Percentiles rank a stretch among this genome's conserved stretches.
These are phyloP conservation scores for Hozukius guyotensis DNA, from an alignment of 2,797 vertebrate species.

Conservation along the genomic window DNA sequence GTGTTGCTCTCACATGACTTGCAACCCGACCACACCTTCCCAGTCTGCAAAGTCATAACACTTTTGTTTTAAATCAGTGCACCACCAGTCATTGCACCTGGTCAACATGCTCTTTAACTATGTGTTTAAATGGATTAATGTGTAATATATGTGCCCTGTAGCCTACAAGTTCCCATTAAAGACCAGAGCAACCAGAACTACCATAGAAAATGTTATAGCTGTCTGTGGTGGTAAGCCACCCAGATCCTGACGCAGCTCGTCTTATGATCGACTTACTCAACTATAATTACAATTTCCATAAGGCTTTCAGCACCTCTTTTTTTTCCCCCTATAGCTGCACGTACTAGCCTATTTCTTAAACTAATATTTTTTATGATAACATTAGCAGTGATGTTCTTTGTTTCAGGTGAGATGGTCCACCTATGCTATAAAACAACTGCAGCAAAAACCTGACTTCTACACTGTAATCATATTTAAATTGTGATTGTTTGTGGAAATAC, in stretches of 20 bases:
- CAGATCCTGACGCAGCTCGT: background rate
- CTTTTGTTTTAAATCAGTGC: constrained; percentile 18
- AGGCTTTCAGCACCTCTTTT: background rate
- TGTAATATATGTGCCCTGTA: background rate
- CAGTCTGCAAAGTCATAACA: constrained; percentile 28
- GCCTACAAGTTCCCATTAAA: background rate
- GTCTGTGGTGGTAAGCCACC: background rate
- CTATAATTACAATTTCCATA: background rate
- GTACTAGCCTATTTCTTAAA: background rate
- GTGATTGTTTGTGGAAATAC: background rate
- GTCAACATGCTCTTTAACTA: background rate
- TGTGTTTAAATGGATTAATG: background rate
- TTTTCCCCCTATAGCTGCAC: background rate
- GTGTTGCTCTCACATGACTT: constrained; percentile 49
- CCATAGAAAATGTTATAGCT: background rate
- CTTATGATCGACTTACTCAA: background rate
- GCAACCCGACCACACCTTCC: constrained; percentile 57
- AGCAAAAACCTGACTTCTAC: background rate
- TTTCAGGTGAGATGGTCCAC: background rate
- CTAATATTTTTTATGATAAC: background rate
- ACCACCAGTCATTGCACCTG: background rate
- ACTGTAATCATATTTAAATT: background rate
- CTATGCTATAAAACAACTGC: background rate
- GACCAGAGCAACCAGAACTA: background rate
- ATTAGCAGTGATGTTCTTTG: background rate